These are phyloP conservation scores for Tetrao urogallus DNA, from an alignment of 2,113 vertebrate genomes.

Conservation along the genomic window DNA sequence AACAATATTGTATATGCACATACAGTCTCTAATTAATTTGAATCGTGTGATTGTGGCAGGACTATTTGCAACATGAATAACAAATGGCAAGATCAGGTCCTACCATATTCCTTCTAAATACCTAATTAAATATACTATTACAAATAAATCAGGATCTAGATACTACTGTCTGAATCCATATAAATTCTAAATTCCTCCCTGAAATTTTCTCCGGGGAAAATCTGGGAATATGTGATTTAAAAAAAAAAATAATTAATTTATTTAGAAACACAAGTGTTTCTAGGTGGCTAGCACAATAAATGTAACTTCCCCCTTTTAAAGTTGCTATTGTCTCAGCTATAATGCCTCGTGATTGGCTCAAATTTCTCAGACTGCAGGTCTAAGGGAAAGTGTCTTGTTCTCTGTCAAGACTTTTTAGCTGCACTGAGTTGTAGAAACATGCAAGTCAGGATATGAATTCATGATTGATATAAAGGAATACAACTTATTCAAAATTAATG, in stretches of 20 bases:
- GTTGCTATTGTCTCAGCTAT: background rate
- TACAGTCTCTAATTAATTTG: background rate
- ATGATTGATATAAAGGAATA: background rate
- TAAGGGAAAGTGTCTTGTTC: background rate
- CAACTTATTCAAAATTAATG: background rate
- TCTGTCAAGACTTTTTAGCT: background rate
- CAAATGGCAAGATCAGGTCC: background rate
- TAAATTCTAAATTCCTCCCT: background rate
- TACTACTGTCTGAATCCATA: background rate
- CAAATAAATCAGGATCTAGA: background rate
- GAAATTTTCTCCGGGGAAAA: background rate
- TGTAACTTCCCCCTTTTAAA: background rate
- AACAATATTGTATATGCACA: background rate
- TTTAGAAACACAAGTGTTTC: background rate
- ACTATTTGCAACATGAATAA: background rate
- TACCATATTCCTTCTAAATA: background rate
- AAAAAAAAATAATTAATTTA: too few species aligned
- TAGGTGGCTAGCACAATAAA: background rate
- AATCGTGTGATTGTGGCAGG: background rate
- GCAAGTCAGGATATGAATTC: background rate
- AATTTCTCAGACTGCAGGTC: background rate
- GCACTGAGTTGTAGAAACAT: background rate
- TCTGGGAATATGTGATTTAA: background rate
- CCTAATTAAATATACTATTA: background rate
- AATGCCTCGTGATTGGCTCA: background rate